phyloP scores from a whole-genome alignment of 1,140 invertebrate genomes.

The Capitella teleta region DNA sequence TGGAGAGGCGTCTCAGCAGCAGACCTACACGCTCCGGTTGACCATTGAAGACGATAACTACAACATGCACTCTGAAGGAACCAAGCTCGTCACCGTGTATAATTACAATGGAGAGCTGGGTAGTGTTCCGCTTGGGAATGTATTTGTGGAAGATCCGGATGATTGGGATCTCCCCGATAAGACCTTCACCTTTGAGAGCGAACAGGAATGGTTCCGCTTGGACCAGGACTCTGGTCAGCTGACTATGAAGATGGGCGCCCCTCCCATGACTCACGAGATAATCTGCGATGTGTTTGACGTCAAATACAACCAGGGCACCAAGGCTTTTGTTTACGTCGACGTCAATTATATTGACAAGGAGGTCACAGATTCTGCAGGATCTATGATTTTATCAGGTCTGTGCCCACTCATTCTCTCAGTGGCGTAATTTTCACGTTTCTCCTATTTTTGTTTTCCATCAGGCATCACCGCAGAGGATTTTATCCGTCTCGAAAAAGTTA shows the following conservation, averaged over 20 bases:
- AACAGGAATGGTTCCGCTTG: neutral
- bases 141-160: conserved; percentile 91
- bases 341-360: conserved; percentile 89
- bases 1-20: conserved; percentile 42
- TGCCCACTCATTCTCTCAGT: neutral
- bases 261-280: conserved; percentile 71
- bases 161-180: conserved; percentile 97
- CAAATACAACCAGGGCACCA: conserved; percentile 49
- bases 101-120: conserved; percentile 64
- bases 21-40: conserved; percentile 85
- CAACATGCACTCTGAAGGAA: conserved; percentile 88
- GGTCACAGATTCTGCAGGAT: conserved; percentile 87
- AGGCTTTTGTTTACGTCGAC: conserved; percentile 62
- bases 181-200: conserved; percentile 52
- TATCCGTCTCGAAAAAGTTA: conserved; percentile 47
- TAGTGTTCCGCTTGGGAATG: conserved; percentile 60
- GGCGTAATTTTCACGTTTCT: neutral
- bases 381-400: conserved; percentile 67
- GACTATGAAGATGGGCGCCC: conserved; percentile 81
- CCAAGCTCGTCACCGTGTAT: conserved; percentile 92
- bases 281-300: conserved; percentile 88
- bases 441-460: conserved; percentile 16
- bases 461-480: conserved; percentile 92
- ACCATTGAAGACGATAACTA: conserved; percentile 95
- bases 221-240: conserved; percentile 61